Conservation (phyloP, 53 echinoderm and acorn worm species). For the Astropecten irregularis region DNA sequence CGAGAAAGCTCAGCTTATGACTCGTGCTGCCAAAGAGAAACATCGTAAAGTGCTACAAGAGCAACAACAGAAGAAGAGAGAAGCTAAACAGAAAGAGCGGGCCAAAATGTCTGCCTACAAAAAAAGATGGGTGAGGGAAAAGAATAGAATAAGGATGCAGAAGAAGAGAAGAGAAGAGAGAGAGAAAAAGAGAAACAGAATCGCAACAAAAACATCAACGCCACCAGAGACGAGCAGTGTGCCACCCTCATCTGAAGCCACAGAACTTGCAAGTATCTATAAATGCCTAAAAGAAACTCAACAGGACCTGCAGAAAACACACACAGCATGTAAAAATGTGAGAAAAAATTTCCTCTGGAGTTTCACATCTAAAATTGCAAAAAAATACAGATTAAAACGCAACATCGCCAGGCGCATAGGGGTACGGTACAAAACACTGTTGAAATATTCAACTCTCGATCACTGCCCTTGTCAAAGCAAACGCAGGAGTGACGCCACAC, state of each 20-base stretch:
- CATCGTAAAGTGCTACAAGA: too few relatives aligned
- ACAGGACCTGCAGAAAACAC: background rate
- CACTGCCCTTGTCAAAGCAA: constrained; percentile 19
- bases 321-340: background rate
- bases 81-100: background rate
- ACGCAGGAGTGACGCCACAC: constrained; percentile 8
- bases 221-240: background rate
- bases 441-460: background rate
- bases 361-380: constrained; percentile 1
- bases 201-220: background rate
- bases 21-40: too few relatives aligned
- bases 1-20: background rate
- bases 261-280: background rate
- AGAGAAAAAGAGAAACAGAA: background rate
- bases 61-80: constrained; percentile 5
- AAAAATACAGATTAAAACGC: too few relatives aligned
- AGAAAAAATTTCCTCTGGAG: constrained; percentile 6
- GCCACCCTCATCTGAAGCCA: background rate
- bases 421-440: constrained; percentile 5
- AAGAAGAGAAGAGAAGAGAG: background rate
- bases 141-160: constrained; percentile 23
- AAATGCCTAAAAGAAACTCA: constrained; percentile 23
- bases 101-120: constrained; percentile 6
- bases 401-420: background rate
- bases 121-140: background rate